Evolutionary conservation across 2,888 invertebrate genomes (phyloP), one percentile per base, ranked within the genome.

Genomic region (Trypoxylon attenuatum): DNA sequence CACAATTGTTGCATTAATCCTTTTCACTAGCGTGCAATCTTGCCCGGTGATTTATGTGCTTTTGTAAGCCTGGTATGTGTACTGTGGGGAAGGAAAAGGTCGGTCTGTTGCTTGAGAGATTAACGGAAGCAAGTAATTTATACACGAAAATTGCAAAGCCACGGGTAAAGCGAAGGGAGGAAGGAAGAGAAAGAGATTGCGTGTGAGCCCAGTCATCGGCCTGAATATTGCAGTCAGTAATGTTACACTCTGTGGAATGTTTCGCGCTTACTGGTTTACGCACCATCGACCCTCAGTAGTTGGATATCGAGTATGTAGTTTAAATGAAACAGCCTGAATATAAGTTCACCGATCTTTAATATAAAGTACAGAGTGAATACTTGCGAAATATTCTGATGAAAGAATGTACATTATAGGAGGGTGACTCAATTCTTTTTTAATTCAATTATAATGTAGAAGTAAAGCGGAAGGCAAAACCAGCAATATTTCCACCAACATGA

Each of bases 1-100:
- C 51, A 67, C 65, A 67, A 65, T 67, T 27, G 59, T 42, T 59
- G 55, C 67, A 65, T 67, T 65, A 67, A 65, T 65, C 67, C 59
- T 67, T 59, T 55, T 60, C 65, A 55, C 54, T 55, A 59, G 64
- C 59, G 29, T 21, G 23, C 53, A 46, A 58, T 54, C 54, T 58
- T 38, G 39, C n/a, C 16, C 10, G 15, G 59, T 55, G 65, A 67
- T 67, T 67, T 60, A 65, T 59, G 19, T 21, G 23, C 39, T 29
- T 16, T 38, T 21, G 8, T 22, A 45, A 22, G 33, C 6, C 29
- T 29, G 25, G 16, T 23, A 25, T 2, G 39, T 2, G n/a, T 18
- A 47, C 29, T 2, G 6, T 8, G 5, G 2, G 47, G 22, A 22
- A 4, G 27, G 53, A 46, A 43, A 65, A 55, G 23, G 47, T 47